Conservation (phyloP, 2,797 vertebrate species). For the Coreius guichenoti region DNA sequence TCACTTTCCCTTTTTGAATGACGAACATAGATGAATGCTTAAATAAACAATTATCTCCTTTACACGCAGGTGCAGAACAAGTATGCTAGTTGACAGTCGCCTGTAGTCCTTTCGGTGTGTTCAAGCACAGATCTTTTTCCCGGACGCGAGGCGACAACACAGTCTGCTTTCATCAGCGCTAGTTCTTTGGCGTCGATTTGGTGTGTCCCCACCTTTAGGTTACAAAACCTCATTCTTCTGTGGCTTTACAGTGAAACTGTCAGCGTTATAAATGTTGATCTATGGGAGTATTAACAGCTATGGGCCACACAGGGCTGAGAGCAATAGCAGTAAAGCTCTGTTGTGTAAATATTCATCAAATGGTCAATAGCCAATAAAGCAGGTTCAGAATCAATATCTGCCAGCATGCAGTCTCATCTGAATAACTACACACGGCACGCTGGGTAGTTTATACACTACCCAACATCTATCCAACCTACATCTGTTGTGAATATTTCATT, state of each 20-base stretch:
- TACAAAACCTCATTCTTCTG: background rate
- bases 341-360: slow-evolving; percentile 48
- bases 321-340: slow-evolving; percentile 29
- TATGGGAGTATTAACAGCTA: slow-evolving; percentile 16
- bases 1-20: no score
- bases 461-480: slow-evolving; percentile 44
- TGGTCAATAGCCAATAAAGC: slow-evolving; percentile 50
- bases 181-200: no score
- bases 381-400: slow-evolving; percentile 39
- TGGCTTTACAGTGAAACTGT: slow-evolving; percentile 3
- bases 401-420: slow-evolving; percentile 40
- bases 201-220: no score
- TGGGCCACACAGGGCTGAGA: slow-evolving; percentile 10
- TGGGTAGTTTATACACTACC: slow-evolving; percentile 29
- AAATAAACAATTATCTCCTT: no score
- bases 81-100: no score
- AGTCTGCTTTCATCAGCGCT: no score
- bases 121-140: no score
- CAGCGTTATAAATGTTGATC: slow-evolving; percentile 28
- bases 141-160: no score
- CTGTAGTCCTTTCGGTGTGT: no score
- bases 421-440: slow-evolving; percentile 45
- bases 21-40: no score
- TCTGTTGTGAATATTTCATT: slow-evolving; percentile 8
- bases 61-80: no score